Evolutionary conservation across 1,140 invertebrate species (phyloP).

Genomic region (Drosophila santomea): DNA sequence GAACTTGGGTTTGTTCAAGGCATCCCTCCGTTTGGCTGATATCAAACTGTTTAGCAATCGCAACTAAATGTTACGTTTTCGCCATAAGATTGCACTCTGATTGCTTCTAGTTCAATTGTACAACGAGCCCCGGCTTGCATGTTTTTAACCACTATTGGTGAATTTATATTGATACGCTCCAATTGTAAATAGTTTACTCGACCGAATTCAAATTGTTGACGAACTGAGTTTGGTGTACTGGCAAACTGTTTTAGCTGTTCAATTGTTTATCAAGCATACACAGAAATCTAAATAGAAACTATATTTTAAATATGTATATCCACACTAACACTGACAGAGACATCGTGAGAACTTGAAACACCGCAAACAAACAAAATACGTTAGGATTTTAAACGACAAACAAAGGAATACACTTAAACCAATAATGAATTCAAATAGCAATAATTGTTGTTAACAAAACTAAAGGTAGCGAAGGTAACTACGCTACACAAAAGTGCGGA

Average conservation of each 20-base stretch:
- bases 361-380: slow-evolving; percentile 58
- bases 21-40: slow-evolving; percentile 15
- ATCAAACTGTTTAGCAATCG: slow-evolving; percentile 30
- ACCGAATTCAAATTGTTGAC: slow-evolving; percentile 50
- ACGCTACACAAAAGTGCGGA: slow-evolving; percentile 41
- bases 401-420: slow-evolving; percentile 60
- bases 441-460: slow-evolving; percentile 79
- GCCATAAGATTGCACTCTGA: slow-evolving; percentile 48
- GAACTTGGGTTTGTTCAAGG: not conserved
- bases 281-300: slow-evolving; percentile 46
- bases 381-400: slow-evolving; percentile 53
- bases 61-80: slow-evolving; percentile 43
- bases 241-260: slow-evolving; percentile 47
- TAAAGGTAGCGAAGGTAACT: slow-evolving; percentile 40
- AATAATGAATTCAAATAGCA: slow-evolving; percentile 74
- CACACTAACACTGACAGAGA: slow-evolving; percentile 24
- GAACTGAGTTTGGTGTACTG: slow-evolving; percentile 40
- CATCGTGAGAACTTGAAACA: slow-evolving; percentile 65
- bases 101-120: slow-evolving; percentile 52
- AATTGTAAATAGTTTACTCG: slow-evolving; percentile 42
- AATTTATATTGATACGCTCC: slow-evolving; percentile 30
- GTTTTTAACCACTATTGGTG: slow-evolving; percentile 37
- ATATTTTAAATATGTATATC: slow-evolving; percentile 63
- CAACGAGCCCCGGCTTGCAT: slow-evolving; percentile 37
- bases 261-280: slow-evolving; percentile 63